Evolutionary conservation across 2,888 invertebrate species (phyloP), one percentile per base, ranked within the genome.

Genomic region (Nymphalis polychloros): DNA sequence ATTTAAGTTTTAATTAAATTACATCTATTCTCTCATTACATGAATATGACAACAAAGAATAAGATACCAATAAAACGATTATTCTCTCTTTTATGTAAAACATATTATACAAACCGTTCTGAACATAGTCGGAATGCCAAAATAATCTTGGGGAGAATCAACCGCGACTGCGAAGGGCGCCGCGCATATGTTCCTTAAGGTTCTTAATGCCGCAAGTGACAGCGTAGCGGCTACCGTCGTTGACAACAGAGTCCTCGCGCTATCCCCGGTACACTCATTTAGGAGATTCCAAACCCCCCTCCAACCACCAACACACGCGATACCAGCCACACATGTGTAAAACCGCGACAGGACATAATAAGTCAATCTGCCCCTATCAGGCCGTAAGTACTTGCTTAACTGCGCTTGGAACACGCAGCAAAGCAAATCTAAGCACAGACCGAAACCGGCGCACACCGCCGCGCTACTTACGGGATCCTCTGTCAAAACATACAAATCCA

Each of bases 261-360:
- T 94, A 76, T 90, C 91, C 53, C 94, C 95, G 49, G 96, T 95
- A 78, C 95, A 94, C 82, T 95, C 90, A 81, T 97, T 97, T 78
- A 97, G 93, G 61, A 95, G 89, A 76, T 94, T 93, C 97, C 97
- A 98, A 57, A 96, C 94, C 1, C 97, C 97, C 10, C 97, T 93
- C 97, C 97, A 98, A 70, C 96, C 96, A 80, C 96, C 97, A 55
- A 97, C 97, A 84, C 97, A 97, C 72, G 96, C 95, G 77, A 96
- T 94, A 10, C 95, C 97, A 80, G 96, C 97, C 74, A 95, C 83
- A 71, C 93, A 93, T 20, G 97, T 97, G 84, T 97, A 97, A 41
- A 95, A 74, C 66, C 97, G 91, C 73, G 97, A 97, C 66, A 94
- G 84, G 67, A 95, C 84, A 80, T 96, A 96, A 85, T 95, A 97